Base-by-base conservation (phyloP, 2,888 invertebrate species). In the Neelides folsomi region DNA sequence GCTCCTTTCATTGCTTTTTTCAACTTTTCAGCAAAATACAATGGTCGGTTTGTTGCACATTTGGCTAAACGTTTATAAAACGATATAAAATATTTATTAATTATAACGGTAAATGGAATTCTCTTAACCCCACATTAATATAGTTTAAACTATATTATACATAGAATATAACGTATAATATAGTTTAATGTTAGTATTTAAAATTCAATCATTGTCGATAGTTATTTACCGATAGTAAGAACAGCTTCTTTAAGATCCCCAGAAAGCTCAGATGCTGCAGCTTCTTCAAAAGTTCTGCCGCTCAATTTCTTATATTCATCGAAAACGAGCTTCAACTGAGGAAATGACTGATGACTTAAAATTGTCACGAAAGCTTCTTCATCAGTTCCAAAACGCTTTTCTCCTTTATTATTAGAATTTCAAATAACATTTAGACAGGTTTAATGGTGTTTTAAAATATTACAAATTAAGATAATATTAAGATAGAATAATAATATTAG, bases 231-330 rank as follows among this genome's bases (percentile, higher is more conserved):
- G 54, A 84, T 79, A 42, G 83, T 80, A 19, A 81, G 74, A 67
- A 82, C 75, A 0, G 82, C 83, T 3, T 80, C 77, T 63, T 77
- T 75, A 39, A 83, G 70, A 58, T 82, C 81, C 0, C 82, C 83
- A 55, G 66, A 65, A 58, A 70, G 61, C 59, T 69, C 69, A 2
- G 77, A 75, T 67, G 79, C 77, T 67, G 83, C 76, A 47, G 82
- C 81, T 66, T 83, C 81, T 69, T 82, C 81, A 63, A 83, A 78
- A 57, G 82, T 81, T 67, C 79, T 78, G 0, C 83, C 83, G 1
- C 83, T 76, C 9, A 85, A 69, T 55, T 76, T 75, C 70, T 81
- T 80, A 71, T 86, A 86, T 67, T 80, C 82, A 63, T 83, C 80
- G 69, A 82, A 82, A 46, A 82, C 74, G 51, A 77, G 71, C 1